phyloP scores from a whole-genome alignment of 1,140 invertebrate genomes.

The Drepana arcuata region DNA sequence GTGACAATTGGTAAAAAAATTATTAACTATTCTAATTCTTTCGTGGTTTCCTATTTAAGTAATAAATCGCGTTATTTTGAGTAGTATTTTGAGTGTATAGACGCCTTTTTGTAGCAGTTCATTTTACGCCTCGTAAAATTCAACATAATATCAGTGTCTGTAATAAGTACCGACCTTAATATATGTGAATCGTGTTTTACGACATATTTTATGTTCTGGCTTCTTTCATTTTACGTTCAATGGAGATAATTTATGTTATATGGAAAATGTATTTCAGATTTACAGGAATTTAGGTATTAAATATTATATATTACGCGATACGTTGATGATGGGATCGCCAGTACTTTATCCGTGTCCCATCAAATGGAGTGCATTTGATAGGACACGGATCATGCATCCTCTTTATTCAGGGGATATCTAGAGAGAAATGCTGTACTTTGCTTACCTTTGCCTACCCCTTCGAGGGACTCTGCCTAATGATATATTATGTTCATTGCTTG shows the following conservation, averaged over 20 bases:
- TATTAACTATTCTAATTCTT: not conserved
- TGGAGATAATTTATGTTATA: constrained; percentile 16
- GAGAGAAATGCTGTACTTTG: no score
- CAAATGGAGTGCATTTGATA: no score
- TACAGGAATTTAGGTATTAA: constrained; percentile 7
- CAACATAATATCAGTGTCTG: constrained; percentile 25
- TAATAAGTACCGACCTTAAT: constrained; percentile 18
- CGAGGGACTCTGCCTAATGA: no score
- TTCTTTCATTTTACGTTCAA: constrained; percentile 22
- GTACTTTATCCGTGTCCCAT: not conserved
- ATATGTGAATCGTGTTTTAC: constrained; percentile 35
- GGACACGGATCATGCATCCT: no score
- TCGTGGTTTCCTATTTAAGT: no score
- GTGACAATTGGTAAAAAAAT: no score
- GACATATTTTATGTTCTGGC: constrained; percentile 29
- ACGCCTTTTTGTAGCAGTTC: constrained; percentile 17
- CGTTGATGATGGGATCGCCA: not conserved
- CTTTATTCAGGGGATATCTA: no score
- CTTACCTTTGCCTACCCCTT: no score
- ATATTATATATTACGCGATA: not conserved
- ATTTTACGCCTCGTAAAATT: constrained; percentile 41
- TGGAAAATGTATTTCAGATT: constrained; percentile 6
- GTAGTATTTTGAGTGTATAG: constrained; percentile 3
- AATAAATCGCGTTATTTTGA: no score
- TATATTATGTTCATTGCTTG: no score